phyloP scores from a whole-genome alignment of 2,113 vertebrate genomes.

The Pterophyllum scalare region DNA sequence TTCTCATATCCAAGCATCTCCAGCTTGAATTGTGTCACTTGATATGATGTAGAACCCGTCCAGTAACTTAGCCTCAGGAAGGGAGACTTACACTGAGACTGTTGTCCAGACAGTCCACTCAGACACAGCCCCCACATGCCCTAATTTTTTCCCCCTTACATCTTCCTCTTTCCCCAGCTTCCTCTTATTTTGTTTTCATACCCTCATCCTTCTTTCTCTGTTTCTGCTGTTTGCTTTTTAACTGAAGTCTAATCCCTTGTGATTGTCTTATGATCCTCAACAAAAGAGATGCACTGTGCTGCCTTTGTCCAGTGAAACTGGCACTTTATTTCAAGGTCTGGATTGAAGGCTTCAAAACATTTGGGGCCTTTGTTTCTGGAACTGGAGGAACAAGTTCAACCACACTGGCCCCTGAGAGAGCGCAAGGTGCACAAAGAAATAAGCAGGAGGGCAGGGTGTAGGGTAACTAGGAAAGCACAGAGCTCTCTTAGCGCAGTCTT shows the following conservation, averaged over 20 bases:
- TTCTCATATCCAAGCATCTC: constrained; percentile 32
- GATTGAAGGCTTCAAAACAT: constrained; percentile 29
- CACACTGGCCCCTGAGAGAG: constrained; percentile 23
- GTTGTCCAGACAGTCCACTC: constrained; percentile 60
- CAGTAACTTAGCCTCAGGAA: constrained; percentile 35
- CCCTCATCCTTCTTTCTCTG: constrained; percentile 27
- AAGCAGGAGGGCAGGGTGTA: constrained; percentile 33
- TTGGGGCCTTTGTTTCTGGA: constrained; percentile 64
- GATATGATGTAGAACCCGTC: constrained; percentile 53
- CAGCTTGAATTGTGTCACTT: constrained; percentile 62
- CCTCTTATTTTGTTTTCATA: constrained; percentile 14
- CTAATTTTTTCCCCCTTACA: constrained; percentile 32
- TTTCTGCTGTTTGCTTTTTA: constrained; percentile 24
- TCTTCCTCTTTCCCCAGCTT: constrained; percentile 16
- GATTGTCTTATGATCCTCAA: constrained; percentile 41
- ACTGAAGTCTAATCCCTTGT: constrained; percentile 29
- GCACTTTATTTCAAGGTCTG: constrained; percentile 34
- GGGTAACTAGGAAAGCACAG: constrained; percentile 26
- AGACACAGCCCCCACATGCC: constrained; percentile 24
- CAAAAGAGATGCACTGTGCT: constrained; percentile 46
- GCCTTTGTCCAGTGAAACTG: constrained; percentile 32
- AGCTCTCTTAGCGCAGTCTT: background rate
- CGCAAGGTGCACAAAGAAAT: constrained; percentile 56
- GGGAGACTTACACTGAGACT: constrained; percentile 45
- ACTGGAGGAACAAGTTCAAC: constrained; percentile 71